Evolutionary conservation across 2,113 vertebrate species (phyloP), one percentile per base, ranked within the genome.

Genomic region (Gymnocephalus cernua): DNA sequence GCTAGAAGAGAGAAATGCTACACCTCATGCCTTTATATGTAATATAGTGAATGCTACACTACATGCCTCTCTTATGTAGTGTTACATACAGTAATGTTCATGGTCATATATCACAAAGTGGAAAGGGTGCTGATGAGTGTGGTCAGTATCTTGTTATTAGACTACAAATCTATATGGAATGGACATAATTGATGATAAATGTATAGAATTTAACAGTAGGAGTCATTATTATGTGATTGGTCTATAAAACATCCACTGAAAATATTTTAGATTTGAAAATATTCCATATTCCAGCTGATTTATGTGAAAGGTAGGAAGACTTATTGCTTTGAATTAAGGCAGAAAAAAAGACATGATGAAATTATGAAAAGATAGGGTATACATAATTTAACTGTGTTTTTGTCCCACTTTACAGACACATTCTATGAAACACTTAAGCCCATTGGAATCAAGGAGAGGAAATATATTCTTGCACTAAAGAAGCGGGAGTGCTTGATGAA

Each of bases 381-480:
- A 32, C 27, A 59, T 59, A n/a, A 45, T 23, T 68, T 14, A 61
- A 35, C 44, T 2, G 3, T 59, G 6, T 64, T 1, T 2, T 44
- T 63, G 10, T 69, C 44, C 15, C 1, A 10, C 29, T 63, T 70
- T 32, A 12, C 73, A 94, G 93, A 91, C 54, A 32, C 54, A 0
- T 95, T 99, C 87, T 94, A 96, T 86, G 93, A 95, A 83, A 96
- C 95, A 44, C 87, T 99, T 84, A 96, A 97, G 79, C 95, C 96
- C 0, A 69, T 98, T 53, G 95, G 95, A 66, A 91, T 96, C 38
- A 95, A 96, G 81, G 97, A 99, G 90, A 96, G 96, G 84, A 90
- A 93, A 68, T 96, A 96, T 65, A 96, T 98, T 79, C 92, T 99
- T 74, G 91, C 94, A 1, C 93, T 99, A 80, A 99, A 99, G 93